These are phyloP conservation scores for Lethrus apterus DNA, from an alignment of 1,140 invertebrate species.

Conservation along the genomic window DNA sequence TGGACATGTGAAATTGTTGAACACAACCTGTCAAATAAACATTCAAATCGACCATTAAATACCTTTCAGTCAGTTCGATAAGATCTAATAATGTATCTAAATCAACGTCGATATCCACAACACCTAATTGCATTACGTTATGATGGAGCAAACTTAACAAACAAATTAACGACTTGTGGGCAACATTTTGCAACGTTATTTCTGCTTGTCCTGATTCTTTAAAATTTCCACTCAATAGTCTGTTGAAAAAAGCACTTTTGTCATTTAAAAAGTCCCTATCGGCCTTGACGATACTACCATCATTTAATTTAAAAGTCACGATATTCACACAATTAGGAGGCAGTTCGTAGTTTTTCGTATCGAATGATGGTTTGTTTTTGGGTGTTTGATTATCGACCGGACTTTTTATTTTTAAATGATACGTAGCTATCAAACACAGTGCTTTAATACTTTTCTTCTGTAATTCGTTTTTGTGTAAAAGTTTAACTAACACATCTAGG, in stretches of 20 bases:
- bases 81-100: constrained; percentile 56
- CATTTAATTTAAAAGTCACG: constrained; percentile 39
- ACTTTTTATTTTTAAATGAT: constrained; percentile 44
- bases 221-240: constrained; percentile 58
- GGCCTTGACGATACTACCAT: constrained; percentile 29
- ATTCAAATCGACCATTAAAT: constrained; percentile 52
- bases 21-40: constrained; percentile 48
- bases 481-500: constrained; percentile 29
- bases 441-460: constrained; percentile 25
- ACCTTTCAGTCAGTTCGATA: constrained; percentile 56
- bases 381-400: constrained; percentile 40
- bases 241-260: constrained; percentile 56
- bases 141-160: constrained; percentile 46
- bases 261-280: constrained; percentile 53
- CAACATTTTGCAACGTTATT: constrained; percentile 49
- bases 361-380: constrained; percentile 32
- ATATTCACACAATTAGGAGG: constrained; percentile 36
- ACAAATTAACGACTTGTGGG: constrained; percentile 48
- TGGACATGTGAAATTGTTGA: constrained; percentile 43
- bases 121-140: constrained; percentile 18
- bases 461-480: constrained; percentile 22
- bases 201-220: constrained; percentile 53
- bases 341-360: constrained; percentile 31
- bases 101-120: constrained; percentile 33
- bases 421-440: constrained; percentile 42